Conservation (phyloP, 2,888 invertebrate genomes). For the Glaucopsyche alexis region DNA sequence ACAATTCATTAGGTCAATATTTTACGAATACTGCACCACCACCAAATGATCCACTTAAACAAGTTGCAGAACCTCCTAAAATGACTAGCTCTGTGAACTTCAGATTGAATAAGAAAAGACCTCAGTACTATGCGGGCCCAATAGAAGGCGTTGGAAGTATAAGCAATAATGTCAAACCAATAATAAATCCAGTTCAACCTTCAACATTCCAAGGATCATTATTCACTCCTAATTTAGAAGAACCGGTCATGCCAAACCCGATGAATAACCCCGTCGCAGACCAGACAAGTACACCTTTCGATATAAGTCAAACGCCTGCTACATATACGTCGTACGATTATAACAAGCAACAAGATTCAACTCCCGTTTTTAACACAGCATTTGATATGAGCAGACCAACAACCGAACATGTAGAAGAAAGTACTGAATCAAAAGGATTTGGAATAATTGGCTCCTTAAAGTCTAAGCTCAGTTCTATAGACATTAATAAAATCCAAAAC, state of each 20-base stretch:
- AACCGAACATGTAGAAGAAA: constrained; percentile 51
- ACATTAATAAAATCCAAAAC: constrained; percentile 72
- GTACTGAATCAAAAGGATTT: constrained; percentile 57
- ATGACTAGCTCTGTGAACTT: constrained; percentile 53
- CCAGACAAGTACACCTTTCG: constrained; percentile 39
- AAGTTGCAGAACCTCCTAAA: constrained; percentile 62
- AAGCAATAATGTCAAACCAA: constrained; percentile 64
- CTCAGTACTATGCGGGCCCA: constrained; percentile 74
- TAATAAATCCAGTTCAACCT: constrained; percentile 50
- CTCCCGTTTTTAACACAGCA: constrained; percentile 50
- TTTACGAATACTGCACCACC: constrained; percentile 28
- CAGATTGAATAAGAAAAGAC: constrained; percentile 67
- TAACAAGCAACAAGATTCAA: constrained; percentile 41
- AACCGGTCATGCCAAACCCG: constrained; percentile 34
- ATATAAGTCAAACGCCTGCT: constrained; percentile 44
- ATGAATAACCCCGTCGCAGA: constrained; percentile 41
- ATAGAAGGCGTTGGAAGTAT: constrained; percentile 68
- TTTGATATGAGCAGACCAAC: constrained; percentile 65
- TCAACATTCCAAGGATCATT: constrained; percentile 54
- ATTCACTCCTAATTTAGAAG: constrained; percentile 53
- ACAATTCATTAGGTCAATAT: constrained; percentile 26
- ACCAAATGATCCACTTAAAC: constrained; percentile 47
- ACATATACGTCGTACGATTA: constrained; percentile 41
- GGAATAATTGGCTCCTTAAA: constrained; percentile 73
- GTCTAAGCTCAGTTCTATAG: constrained; percentile 67